phyloP scores from a whole-genome alignment of 2,113 vertebrate species.

The Scomber scombrus region DNA sequence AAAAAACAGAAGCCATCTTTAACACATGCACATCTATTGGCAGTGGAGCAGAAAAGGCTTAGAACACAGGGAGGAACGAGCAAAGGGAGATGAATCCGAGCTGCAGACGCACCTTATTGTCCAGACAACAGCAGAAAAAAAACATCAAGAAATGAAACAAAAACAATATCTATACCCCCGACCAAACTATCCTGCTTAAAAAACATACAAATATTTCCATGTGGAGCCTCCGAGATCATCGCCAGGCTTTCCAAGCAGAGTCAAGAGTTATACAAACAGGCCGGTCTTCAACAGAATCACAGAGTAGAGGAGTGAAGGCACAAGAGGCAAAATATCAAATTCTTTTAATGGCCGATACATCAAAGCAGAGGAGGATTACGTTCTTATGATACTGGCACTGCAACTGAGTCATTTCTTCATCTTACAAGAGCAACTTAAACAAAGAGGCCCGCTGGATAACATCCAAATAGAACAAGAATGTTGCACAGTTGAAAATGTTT shows the following conservation, averaged over 20 bases:
- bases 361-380: constrained; percentile 50
- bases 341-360: constrained; percentile 20
- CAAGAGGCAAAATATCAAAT: not conserved
- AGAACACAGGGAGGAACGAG: constrained; percentile 58
- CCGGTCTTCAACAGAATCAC: constrained; percentile 1
- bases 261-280: constrained; percentile 14
- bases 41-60: constrained; percentile 83
- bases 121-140: constrained; percentile 20
- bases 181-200: not conserved
- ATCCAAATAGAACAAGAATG: constrained; percentile 15
- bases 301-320: not conserved
- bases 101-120: constrained; percentile 33
- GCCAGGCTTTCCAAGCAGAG: constrained; percentile 23
- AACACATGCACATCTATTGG: constrained; percentile 86
- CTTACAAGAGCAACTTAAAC: constrained; percentile 10
- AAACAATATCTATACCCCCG: constrained; percentile 11
- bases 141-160: constrained; percentile 25
- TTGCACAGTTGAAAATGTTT: not conserved
- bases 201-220: constrained; percentile 7
- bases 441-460: constrained; percentile 14
- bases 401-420: constrained; percentile 8
- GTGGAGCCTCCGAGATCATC: constrained; percentile 4
- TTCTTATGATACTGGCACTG: not conserved
- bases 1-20: constrained; percentile 59
- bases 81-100: constrained; percentile 43